Base-by-base conservation (phyloP, 2,113 vertebrate species). In the Agapornis roseicollis region DNA sequence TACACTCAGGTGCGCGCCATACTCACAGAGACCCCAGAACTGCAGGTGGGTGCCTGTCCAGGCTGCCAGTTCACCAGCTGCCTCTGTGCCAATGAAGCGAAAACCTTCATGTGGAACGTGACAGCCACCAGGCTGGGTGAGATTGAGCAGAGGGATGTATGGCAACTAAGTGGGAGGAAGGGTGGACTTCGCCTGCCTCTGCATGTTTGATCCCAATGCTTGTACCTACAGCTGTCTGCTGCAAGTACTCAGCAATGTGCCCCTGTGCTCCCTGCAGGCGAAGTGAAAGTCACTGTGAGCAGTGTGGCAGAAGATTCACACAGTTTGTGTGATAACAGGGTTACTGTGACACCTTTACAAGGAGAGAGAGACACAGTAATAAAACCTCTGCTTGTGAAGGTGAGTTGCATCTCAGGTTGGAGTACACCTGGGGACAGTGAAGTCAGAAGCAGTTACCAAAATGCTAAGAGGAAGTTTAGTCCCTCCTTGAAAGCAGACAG, bases 91-190 rank as follows among this genome's bases (percentile, higher is more conserved):
- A 95, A 92, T 0, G 97, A 98, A 94, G 98, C 97, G 12, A 97
- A 98, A 83, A 98, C 97, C 55, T 97, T 98, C 60, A 95, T 80
- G 71, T 99, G 99, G 98, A 98, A 89, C 0, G 80, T 99, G 97
- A 97, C 73, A 0, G 97, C 98, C 3, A 85, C 78, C 29, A 90
- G 52, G 20, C 89, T 98, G 60, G 98, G 98, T 99, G 88, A 98
- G 97, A 47, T 18, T 65, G 76, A 39, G 56, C 47, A 50, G 69
- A 56, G 68, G 49, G 55, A 63, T n/a, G 14, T 33, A 31, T 7
- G 60, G 81, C 58, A 72, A 47, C 31, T 60, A 4, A 4, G 3
- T 4, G 5, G 70, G 41, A 70, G 31, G 20, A 86, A n/a, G 18
- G 23, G 9, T 85, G 74, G 52, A 46, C 73, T 61, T 80, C 79